These are phyloP conservation scores for Philypnodon macrostomus DNA, from an alignment of 2,797 vertebrate species.

Conservation along the genomic window DNA sequence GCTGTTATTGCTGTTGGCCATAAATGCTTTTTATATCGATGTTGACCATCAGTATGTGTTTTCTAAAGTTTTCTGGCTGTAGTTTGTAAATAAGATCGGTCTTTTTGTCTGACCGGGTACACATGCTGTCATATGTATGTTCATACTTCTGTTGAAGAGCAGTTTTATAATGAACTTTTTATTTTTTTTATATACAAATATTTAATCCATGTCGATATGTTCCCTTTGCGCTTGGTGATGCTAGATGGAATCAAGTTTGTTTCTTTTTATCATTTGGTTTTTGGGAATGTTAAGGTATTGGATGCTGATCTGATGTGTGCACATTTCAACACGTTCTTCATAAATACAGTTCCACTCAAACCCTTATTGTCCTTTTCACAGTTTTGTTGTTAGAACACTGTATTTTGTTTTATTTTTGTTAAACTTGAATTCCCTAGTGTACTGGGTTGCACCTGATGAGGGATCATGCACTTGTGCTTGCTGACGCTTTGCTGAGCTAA, in stretches of 20 bases:
- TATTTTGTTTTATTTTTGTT: neutral
- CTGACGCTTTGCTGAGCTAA: neutral
- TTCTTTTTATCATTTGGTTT: slow-evolving; percentile 5
- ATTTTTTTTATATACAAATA: slow-evolving; percentile 66
- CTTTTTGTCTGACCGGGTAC: slow-evolving; percentile 5
- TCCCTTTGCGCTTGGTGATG: slow-evolving; percentile 36
- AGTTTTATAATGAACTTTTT: slow-evolving; percentile 30
- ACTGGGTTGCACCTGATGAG: neutral
- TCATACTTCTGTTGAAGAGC: slow-evolving; percentile 24
- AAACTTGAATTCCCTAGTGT: neutral
- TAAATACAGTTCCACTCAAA: slow-evolving; percentile 27
- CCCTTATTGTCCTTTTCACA: slow-evolving; percentile 8
- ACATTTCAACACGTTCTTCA: slow-evolving; percentile 18
- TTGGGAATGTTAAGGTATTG: neutral
- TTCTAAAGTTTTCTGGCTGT: slow-evolving; percentile 3
- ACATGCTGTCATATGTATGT: slow-evolving; percentile 24
- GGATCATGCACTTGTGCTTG: slow-evolving; percentile 8
- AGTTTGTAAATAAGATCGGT: neutral
- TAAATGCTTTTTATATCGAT: slow-evolving; percentile 4
- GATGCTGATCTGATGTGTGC: slow-evolving; percentile 12
- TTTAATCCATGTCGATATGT: slow-evolving; percentile 60
- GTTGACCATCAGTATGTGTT: neutral
- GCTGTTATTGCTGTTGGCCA: neutral
- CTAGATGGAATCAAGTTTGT: slow-evolving; percentile 13
- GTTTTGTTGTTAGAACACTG: neutral